Conservation (phyloP, 2,797 vertebrate genomes). For the Danio jaintianensis region DNA sequence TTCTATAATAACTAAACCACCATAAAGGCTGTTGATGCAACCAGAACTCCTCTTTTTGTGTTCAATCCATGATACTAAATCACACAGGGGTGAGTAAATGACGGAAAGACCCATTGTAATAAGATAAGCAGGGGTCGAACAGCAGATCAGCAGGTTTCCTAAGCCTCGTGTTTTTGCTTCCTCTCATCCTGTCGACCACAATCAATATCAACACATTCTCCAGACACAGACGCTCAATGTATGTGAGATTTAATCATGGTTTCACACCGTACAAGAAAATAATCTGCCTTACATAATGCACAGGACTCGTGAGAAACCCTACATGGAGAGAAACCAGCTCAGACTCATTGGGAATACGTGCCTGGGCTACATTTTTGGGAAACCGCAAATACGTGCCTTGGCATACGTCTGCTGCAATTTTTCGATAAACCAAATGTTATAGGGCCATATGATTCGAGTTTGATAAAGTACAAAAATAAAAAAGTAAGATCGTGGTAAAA, state of each 20-base stretch:
- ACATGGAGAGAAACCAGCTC: neutral
- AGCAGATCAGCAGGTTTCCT: neutral
- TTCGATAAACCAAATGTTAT: too few species aligned
- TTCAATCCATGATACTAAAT: neutral
- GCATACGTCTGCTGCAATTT: too few species aligned
- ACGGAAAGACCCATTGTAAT: neutral
- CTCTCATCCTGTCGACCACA: too few species aligned
- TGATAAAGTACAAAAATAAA: too few species aligned
- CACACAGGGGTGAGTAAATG: neutral
- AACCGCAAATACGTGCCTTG: too few species aligned
- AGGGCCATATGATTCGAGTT: too few species aligned
- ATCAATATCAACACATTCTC: conserved; percentile 12
- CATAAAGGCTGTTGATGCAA: too few species aligned
- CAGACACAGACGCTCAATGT: conserved; percentile 16
- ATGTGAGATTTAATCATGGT: conserved; percentile 59
- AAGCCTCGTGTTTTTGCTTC: neutral
- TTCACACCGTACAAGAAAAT: conserved; percentile 56
- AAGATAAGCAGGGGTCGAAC: too few species aligned
- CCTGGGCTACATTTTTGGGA: too few species aligned
- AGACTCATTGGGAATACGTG: too few species aligned
- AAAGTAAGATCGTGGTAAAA: too few species aligned
- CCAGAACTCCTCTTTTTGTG: neutral
- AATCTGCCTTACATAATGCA: conserved; percentile 54
- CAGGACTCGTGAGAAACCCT: conserved; percentile 68
- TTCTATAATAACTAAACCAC: too few species aligned